Conservation (phyloP, 2,888 invertebrate species). For the Cheilosia vernalis region DNA sequence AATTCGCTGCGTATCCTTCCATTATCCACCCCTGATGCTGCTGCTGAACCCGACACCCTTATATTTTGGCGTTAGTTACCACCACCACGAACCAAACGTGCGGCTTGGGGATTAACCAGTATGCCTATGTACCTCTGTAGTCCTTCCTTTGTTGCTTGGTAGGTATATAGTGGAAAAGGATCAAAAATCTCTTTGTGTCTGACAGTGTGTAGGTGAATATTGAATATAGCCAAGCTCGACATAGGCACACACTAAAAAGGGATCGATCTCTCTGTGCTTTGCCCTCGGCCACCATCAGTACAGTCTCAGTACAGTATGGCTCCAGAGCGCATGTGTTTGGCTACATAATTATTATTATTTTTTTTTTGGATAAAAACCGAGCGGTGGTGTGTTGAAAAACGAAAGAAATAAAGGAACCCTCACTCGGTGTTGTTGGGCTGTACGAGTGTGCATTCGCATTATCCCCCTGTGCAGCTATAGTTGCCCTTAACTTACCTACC, state of each 20-base stretch:
- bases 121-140: not conserved
- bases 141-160: slow-evolving; percentile 10
- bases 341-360: slow-evolving; percentile 33
- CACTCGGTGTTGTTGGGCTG: slow-evolving; percentile 54
- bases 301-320: slow-evolving; percentile 14
- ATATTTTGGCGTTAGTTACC: slow-evolving; percentile 14
- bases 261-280: slow-evolving; percentile 66
- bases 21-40: slow-evolving; percentile 25
- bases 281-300: slow-evolving; percentile 42
- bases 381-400: slow-evolving; percentile 71
- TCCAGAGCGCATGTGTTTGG: slow-evolving; percentile 66
- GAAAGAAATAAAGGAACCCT: slow-evolving; percentile 69
- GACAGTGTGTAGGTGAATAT: slow-evolving; percentile 29
- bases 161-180: slow-evolving; percentile 48
- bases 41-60: slow-evolving; percentile 28
- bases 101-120: slow-evolving; percentile 39
- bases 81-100: not conserved
- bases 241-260: slow-evolving; percentile 32
- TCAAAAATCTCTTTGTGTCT: slow-evolving; percentile 52
- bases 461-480: slow-evolving; percentile 71
- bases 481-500: slow-evolving; percentile 56
- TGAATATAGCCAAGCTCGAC: not conserved
- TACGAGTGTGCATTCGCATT: slow-evolving; percentile 54
- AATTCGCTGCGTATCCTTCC: slow-evolving; percentile 18
- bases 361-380: slow-evolving; percentile 18